phyloP scores from a whole-genome alignment of 2,113 vertebrate species.

The Pachycephala philippinensis region DNA sequence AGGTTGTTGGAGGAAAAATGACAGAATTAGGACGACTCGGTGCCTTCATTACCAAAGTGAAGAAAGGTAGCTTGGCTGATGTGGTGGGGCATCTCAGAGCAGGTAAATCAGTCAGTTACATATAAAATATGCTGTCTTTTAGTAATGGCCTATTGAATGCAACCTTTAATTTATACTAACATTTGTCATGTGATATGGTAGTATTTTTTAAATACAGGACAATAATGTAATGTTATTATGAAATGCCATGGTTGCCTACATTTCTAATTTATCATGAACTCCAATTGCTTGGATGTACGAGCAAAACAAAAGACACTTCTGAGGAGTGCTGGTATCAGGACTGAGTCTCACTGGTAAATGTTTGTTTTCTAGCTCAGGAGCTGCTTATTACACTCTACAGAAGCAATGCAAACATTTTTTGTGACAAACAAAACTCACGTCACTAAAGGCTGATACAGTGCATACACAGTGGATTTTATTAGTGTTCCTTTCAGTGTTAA shows the following conservation, averaged over 20 bases:
- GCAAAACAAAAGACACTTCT: neutral
- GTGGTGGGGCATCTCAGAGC: conserved; percentile 95
- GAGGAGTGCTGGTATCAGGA: neutral
- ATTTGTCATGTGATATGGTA: neutral
- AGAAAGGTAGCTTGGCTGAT: conserved; percentile 98
- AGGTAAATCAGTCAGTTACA: conserved; percentile 73
- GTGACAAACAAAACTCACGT: neutral
- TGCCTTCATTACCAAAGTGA: conserved; percentile 99
- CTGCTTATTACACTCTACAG: neutral
- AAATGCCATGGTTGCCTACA: neutral
- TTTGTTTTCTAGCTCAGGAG: neutral
- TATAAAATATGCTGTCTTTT: neutral
- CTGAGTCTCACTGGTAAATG: neutral
- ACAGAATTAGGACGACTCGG: conserved; percentile 92
- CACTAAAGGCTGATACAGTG: neutral
- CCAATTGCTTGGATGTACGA: neutral
- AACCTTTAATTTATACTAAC: neutral
- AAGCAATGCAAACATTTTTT: neutral
- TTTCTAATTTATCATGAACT: neutral
- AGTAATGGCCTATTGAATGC: neutral
- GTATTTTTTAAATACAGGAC: neutral
- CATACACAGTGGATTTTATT: neutral
- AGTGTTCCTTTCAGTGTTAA: neutral
- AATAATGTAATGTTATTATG: neutral
- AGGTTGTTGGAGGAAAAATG: conserved; percentile 99